Percentiles rank a stretch among this genome's conserved stretches.
These are phyloP conservation scores for Sebastes taczanowskii DNA, from an alignment of 2,797 vertebrate genomes.

Conservation along the genomic window DNA sequence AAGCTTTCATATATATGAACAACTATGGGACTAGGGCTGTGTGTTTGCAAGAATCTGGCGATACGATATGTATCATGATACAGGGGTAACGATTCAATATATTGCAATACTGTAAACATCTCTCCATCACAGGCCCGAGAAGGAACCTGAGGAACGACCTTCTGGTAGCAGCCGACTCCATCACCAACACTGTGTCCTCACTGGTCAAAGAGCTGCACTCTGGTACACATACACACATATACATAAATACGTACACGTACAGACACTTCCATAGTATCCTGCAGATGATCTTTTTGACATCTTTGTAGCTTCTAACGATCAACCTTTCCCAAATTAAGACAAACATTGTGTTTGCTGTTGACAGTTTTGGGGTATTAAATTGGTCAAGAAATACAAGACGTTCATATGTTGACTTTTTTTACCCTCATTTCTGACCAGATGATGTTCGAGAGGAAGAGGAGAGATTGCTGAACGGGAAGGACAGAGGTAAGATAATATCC, in stretches of 20 bases:
- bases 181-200: slow-evolving; percentile 96
- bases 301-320: not conserved
- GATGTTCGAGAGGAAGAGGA: slow-evolving; percentile 88
- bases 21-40: not conserved
- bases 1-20: not conserved
- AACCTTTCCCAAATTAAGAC: not conserved
- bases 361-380: not conserved
- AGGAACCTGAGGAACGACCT: slow-evolving; percentile 94
- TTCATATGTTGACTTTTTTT: not conserved
- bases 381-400: not conserved
- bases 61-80: too few relatives aligned
- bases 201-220: slow-evolving; percentile 97
- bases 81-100: too few relatives aligned
- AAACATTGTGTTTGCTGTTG: not conserved
- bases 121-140: slow-evolving; percentile 81
- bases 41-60: too few relatives aligned
- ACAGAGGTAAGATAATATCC: slow-evolving; percentile 82
- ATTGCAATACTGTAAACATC: not conserved
- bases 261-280: not conserved
- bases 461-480: slow-evolving; percentile 90
- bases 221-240: slow-evolving; percentile 74
- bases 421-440: slow-evolving; percentile 72
- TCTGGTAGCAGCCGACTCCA: slow-evolving; percentile 96
- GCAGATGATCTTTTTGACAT: not conserved
- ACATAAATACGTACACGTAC: not conserved